Evolutionary conservation across 2,113 vertebrate genomes (phyloP), one percentile per base, ranked within the genome.

Genomic region (Bombycilla garrulus): DNA sequence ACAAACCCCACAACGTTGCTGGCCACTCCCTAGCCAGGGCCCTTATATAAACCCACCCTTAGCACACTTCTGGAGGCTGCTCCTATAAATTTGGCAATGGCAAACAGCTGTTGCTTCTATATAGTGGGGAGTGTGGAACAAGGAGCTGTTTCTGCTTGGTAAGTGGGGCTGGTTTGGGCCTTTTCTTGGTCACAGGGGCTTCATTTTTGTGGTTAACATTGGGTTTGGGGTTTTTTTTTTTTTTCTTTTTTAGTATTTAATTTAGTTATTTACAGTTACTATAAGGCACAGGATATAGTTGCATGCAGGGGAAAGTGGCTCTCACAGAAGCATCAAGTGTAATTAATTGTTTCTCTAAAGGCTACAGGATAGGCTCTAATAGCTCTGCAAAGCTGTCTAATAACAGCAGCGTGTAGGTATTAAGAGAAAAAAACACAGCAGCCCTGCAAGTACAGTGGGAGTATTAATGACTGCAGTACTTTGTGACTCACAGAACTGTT

Each of bases 231-330:
- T n/a, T n/a, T n/a, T n/a, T 1, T 3, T 8, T 9, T 14, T 20
- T 22, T 38, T 17, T 33, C 12, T 24, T 4, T 7, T 58, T 22
- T 8, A 20, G 9, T 0, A 8, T 19, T 67, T 24, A 29, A 25
- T 4, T 11, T 65, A 33, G 12, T 16, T 21, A 10, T 0, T 66
- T 54, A 2, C 1, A 16, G 4, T 28, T 48, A 1, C 11, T 44
- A 2, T 70, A 14, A 56, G 48, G 44, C 3, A 26, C 3, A 11
- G 9, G 28, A 15, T 5, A 15, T 24, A 24, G 10, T 2, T 82
- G 1, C 0, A 0, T 0, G 0, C 2, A 0, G 12, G 2, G 11
- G 19, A 40, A 65, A 72, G 8, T 3, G 50, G 14, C 2, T 83
- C 47, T 70, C 47, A 26, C 11, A 13, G 11, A 44, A 60, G 4